Conservation (phyloP, 2,888 invertebrate genomes). For the Caenorhabditis angaria region DNA sequence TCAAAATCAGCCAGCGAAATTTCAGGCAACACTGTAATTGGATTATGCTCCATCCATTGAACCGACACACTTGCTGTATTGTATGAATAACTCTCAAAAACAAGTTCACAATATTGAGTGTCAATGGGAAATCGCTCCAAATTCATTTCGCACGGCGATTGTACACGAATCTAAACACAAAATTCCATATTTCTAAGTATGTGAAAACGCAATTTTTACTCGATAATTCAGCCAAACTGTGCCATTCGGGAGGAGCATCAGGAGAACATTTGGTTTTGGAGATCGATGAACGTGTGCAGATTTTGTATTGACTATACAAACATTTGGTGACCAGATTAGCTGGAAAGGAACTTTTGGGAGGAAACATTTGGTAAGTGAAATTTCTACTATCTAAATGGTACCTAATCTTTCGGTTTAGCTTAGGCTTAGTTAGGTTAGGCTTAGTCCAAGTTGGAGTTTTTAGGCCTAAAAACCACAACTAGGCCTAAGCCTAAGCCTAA, state of each 20-base stretch:
- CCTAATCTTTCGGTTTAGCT: too few species aligned
- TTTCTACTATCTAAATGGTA: too few species aligned
- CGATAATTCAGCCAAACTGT: slow-evolving; percentile 70
- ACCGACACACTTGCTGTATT: slow-evolving; percentile 69
- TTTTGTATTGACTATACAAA: slow-evolving; percentile 69
- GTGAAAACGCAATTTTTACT: slow-evolving; percentile 32
- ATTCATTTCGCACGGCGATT: slow-evolving; percentile 67
- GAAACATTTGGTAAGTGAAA: too few species aligned
- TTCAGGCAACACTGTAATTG: slow-evolving; percentile 60
- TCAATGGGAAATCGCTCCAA: slow-evolving; percentile 68
- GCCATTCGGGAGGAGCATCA: slow-evolving; percentile 69
- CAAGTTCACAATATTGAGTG: slow-evolving; percentile 44
- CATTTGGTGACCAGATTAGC: slow-evolving; percentile 69
- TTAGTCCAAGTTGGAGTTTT: too few species aligned
- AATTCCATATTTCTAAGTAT: background rate
- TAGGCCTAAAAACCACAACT: too few species aligned
- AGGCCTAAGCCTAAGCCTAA: too few species aligned
- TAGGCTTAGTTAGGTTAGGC: too few species aligned
- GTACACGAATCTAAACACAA: slow-evolving; percentile 58
- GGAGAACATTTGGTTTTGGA: slow-evolving; percentile 67
- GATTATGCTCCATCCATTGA: slow-evolving; percentile 63
- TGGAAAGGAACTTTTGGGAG: slow-evolving; percentile 30
- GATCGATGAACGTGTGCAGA: slow-evolving; percentile 61
- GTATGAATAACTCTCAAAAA: slow-evolving; percentile 67
- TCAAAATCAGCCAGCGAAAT: slow-evolving; percentile 62